Percentiles rank a stretch among this genome's conserved stretches.
Evolutionary conservation across 1,140 invertebrate species (phyloP).

Genomic region (Zaprionus kolodkinae): DNA sequence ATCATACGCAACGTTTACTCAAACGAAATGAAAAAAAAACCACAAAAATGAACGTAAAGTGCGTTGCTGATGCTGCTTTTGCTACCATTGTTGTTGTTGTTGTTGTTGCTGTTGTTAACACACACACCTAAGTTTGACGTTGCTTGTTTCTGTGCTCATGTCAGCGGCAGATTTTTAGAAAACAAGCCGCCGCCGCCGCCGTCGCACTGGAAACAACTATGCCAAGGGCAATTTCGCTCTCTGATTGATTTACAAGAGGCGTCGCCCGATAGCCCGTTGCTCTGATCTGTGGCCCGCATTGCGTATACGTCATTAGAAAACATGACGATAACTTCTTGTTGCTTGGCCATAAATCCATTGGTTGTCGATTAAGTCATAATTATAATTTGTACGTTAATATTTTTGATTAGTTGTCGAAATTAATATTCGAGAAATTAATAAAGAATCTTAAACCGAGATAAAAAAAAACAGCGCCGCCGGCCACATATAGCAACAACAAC

Average conservation of each 20-base stretch:
- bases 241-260: constrained; percentile 76
- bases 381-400: constrained; percentile 73
- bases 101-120: neutral
- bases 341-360: constrained; percentile 12
- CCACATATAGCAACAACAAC: constrained; percentile 9
- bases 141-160: constrained; percentile 37
- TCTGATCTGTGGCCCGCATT: constrained; percentile 40
- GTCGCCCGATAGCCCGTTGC: constrained; percentile 23
- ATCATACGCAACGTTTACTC: constrained; percentile 69
- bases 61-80: constrained; percentile 50
- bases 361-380: constrained; percentile 73
- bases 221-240: constrained; percentile 78
- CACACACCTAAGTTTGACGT: constrained; percentile 36
- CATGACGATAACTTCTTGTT: constrained; percentile 32
- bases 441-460: constrained; percentile 52
- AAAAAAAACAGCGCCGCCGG: constrained; percentile 53
- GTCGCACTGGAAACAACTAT: constrained; percentile 32
- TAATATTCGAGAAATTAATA: constrained; percentile 58
- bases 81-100: constrained; percentile 27
- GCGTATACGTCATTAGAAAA: constrained; percentile 68
- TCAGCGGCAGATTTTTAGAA: constrained; percentile 25
- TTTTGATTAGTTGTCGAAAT: constrained; percentile 68
- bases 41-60: constrained; percentile 43
- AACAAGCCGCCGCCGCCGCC: constrained; percentile 6
- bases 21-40: constrained; percentile 29